These are phyloP conservation scores for Mimumesa dahlbomi DNA, from an alignment of 2,888 invertebrate genomes.

Conservation along the genomic window DNA sequence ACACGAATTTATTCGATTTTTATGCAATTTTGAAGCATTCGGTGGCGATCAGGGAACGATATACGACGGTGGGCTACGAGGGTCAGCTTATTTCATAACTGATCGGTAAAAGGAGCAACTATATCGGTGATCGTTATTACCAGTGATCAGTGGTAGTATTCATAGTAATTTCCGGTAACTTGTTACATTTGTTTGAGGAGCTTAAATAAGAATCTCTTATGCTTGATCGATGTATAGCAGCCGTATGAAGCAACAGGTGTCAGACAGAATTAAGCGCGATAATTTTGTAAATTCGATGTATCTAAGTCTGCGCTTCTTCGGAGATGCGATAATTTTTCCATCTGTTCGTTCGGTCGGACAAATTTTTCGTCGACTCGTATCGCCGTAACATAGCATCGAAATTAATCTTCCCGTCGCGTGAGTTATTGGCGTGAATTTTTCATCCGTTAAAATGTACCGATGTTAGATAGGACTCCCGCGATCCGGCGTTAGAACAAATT, in stretches of 20 bases:
- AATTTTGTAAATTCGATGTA: background rate
- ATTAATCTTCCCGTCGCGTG: background rate
- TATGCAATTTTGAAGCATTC: too few species aligned
- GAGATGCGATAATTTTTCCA: too few species aligned
- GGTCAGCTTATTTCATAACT: too few species aligned
- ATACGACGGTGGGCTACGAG: too few species aligned
- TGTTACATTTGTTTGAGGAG: background rate
- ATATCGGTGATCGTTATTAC: background rate
- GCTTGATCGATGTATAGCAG: conserved; percentile 1
- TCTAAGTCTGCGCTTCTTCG: background rate
- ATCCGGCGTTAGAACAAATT: too few species aligned
- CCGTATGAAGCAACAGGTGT: conserved; percentile 50
- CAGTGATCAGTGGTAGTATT: background rate
- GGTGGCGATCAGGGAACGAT: background rate
- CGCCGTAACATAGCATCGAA: too few species aligned
- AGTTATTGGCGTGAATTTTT: background rate
- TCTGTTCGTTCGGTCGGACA: too few species aligned
- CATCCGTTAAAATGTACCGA: background rate
- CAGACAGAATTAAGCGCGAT: conserved; percentile 2
- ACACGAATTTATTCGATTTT: conserved; percentile 3
- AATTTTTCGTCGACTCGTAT: too few species aligned
- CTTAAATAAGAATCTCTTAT: background rate
- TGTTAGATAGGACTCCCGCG: background rate
- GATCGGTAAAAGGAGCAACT: background rate
- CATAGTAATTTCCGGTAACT: background rate